A percentile compares a stretch with the other conserved stretches of the same genome.
These are phyloP conservation scores for Ophiodon elongatus DNA, from an alignment of 2,113 vertebrate species.

Conservation along the genomic window DNA sequence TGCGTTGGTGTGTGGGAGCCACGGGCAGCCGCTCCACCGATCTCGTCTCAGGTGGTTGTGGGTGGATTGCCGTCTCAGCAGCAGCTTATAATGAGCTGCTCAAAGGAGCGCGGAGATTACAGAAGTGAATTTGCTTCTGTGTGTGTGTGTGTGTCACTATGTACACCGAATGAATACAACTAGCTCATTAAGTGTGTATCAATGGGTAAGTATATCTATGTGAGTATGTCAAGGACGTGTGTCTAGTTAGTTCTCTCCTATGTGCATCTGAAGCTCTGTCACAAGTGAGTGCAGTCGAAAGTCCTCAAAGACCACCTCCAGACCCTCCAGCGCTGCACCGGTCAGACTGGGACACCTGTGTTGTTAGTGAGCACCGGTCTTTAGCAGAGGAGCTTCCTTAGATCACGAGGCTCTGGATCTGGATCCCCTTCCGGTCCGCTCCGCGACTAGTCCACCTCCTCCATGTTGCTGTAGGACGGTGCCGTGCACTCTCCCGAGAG, in stretches of 20 bases:
- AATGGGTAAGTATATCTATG: constrained; percentile 28
- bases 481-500: constrained; percentile 87
- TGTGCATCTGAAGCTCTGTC: constrained; percentile 29
- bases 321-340: constrained; percentile 21
- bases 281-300: not conserved
- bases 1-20: constrained; percentile 33
- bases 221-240: constrained; percentile 32
- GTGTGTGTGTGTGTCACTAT: constrained; percentile 16
- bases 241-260: constrained; percentile 34
- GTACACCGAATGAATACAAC: constrained; percentile 51
- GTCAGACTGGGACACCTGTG: constrained; percentile 34
- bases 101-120: constrained; percentile 24
- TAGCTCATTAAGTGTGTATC: constrained; percentile 37
- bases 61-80: constrained; percentile 1
- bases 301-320: constrained; percentile 42
- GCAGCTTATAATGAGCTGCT: constrained; percentile 17
- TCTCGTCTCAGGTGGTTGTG: constrained; percentile 17
- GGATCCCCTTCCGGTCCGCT: not conserved
- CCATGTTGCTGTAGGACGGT: constrained; percentile 97
- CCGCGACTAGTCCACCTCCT: constrained; percentile 91
- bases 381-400: not conserved
- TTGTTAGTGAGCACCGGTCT: constrained; percentile 42
- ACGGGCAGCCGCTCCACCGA: constrained; percentile 1
- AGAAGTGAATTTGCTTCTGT: constrained; percentile 24
- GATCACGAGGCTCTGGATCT: not conserved